Base-by-base conservation (phyloP, 2,888 invertebrate genomes). In the Gymnosoma rotundatum region DNA sequence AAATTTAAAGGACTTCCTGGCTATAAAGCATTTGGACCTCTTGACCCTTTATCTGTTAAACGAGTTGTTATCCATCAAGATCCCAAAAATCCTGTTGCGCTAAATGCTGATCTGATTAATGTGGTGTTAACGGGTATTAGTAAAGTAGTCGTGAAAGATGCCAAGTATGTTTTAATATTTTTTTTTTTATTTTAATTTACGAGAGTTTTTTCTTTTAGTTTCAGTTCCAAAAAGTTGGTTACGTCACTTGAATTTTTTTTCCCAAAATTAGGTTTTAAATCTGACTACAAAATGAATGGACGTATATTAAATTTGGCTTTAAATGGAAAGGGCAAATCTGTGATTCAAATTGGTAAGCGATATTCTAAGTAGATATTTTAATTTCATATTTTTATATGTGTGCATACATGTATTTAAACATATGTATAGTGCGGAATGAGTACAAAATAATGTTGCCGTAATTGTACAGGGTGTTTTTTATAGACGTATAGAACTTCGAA, bases 261-360 rank as follows among this genome's bases (percentile, higher is more conserved):
- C 10, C 95, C 95, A 12, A 93, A 94, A 89, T 92, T 95, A 87
- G 93, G 94, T 87, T 94, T 95, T 80, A 94, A 95, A 88, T 95
- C 95, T 32, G 93, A 94, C 10, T 95, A 95, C 88, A 94, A 94
- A 87, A 92, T 95, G 58, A 93, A 94, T 87, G 95, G 95, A 64
- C 93, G 94, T 88, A 94, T 95, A 88, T 91, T 95, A 80, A 92
- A 95, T 38, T 94, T 95, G 82, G 94, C 95, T 8, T 91, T 95
- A 78, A 93, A 94, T 63, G 95, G 95, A 60, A 93, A 93, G 80
- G 95, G 95, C 32, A 90, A 92, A 52, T 69, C 86, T 70, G 69
- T 74, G 25, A 73, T 95, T 90, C 95, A 95, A 90, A 94, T 94
- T 86, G 94, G 95, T 95, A 92, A 93, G 94, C 93, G 14, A 6